Percentiles rank a stretch among this genome's conserved stretches.
These are phyloP conservation scores for Notamacropus eugenii DNA, from an alignment of 2,797 vertebrate genomes.

Conservation along the genomic window DNA sequence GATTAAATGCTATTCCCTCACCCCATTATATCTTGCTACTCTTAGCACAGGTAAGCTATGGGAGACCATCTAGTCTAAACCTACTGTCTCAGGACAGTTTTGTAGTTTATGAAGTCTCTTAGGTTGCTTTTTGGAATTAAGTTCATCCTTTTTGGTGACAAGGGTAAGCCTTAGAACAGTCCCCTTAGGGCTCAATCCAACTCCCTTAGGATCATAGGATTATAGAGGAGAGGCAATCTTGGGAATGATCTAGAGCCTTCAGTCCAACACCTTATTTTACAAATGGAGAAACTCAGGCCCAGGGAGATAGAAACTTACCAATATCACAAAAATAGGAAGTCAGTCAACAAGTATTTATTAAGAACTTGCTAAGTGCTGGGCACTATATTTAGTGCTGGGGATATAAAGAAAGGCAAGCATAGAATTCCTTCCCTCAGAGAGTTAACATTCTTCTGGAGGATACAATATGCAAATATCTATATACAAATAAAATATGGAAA, in stretches of 20 bases:
- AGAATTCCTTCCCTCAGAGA: neutral
- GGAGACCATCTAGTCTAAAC: neutral
- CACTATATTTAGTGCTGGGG: neutral
- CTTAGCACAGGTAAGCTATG: neutral
- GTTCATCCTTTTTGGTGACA: neutral
- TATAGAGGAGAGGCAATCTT: neutral
- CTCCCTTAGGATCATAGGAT: neutral
- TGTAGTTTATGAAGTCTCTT: neutral
- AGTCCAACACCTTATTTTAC: neutral
- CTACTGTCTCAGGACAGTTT: neutral
- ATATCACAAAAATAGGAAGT: neutral
- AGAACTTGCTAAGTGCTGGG: neutral
- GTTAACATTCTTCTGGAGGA: neutral
- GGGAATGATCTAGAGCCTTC: neutral
- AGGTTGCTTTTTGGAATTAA: neutral
- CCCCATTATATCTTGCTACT: neutral
- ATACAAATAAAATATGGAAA: neutral
- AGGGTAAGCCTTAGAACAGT: neutral
- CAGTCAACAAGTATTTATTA: neutral
- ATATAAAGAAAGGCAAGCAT: neutral
- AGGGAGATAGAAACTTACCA: neutral
- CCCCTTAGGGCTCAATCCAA: conserved; percentile 33
- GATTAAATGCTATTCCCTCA: neutral
- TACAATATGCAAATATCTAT: neutral
- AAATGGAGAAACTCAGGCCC: neutral